Percentiles rank a stretch among this genome's conserved stretches.
phyloP scores from a whole-genome alignment of 2,113 vertebrate species.

The Archocentrus centrarchus region DNA sequence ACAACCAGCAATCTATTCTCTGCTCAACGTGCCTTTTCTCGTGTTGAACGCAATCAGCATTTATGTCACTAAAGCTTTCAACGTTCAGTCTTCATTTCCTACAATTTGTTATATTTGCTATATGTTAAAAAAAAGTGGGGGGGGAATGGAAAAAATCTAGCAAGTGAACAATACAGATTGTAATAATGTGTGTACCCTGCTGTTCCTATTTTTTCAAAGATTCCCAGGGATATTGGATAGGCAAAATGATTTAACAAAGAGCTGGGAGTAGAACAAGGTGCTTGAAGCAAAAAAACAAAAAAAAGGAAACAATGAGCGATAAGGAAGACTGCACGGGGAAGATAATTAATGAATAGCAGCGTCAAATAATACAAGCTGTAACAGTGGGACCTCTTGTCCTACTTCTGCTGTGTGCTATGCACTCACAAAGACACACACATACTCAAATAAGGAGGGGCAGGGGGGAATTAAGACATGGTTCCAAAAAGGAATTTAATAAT shows the following conservation, averaged over 20 bases:
- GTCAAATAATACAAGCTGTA: constrained; percentile 71
- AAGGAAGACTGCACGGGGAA: constrained; percentile 63
- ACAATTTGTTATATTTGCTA: neutral
- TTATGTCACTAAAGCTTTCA: constrained; percentile 49
- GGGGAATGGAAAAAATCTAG: neutral
- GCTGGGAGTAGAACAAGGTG: constrained; percentile 72
- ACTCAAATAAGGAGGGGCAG: constrained; percentile 15
- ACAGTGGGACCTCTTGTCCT: constrained; percentile 72
- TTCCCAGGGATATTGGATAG: constrained; percentile 57
- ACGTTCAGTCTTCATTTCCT: neutral
- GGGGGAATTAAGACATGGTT: constrained; percentile 39
- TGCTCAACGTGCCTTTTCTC: constrained; percentile 6
- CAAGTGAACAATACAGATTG: constrained; percentile 10
- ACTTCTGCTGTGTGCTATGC: constrained; percentile 54
- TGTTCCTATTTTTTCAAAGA: constrained; percentile 34
- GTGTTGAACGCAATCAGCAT: constrained; percentile 27
- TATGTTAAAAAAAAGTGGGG: too few species aligned
- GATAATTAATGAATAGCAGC: constrained; percentile 78
- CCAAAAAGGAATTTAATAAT: constrained; percentile 52
- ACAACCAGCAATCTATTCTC: constrained; percentile 34
- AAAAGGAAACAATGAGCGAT: constrained; percentile 71
- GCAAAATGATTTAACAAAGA: constrained; percentile 72
- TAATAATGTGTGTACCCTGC: neutral
- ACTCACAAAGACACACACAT: constrained; percentile 30
- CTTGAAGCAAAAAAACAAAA: constrained; percentile 64